Base-by-base conservation (phyloP, 2,113 vertebrate genomes). In the Tautogolabrus adspersus region DNA sequence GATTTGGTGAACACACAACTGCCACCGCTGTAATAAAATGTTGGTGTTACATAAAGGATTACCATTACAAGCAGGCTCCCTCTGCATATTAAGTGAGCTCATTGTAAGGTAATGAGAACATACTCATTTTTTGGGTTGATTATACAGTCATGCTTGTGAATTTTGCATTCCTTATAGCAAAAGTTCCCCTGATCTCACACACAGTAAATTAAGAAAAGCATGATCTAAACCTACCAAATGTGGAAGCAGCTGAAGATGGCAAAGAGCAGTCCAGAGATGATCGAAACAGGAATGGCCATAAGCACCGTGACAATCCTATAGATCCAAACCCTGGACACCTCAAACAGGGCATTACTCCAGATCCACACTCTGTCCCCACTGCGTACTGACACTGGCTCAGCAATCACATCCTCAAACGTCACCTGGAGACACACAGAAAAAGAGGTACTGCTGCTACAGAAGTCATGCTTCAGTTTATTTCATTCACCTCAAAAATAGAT, bases 331-430 rank as follows among this genome's bases (percentile, higher is more conserved):
- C 90, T 87, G 26, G 89, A 91, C 49, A 95, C 93, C 79, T 95
- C 94, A 22, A 95, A 95, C 77, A 95, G 80, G n/a, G 94, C 93
- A 13, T 94, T 61, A 69, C 94, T 95, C 94, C 94, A 95, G 76
- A 95, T 90, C 94, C 94, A 95, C 19, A 95, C 86, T 68, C 92
- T 86, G 84, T 95, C 95, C 8, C 93, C 91, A 15, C 93, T 95
- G 57, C 93, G 93, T 40, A 94, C 87, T 0, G 93, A 92, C 54
- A 84, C 82, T 0, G 95, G 93, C 83, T 95, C 95, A 2, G 93
- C 94, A 6, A 95, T 95, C 70, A 95, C 93, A 60, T 96, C 94
- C 82, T 95, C 94, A 86, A 95, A 96, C 6, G 77, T 88, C 58
- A 95, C 93, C 95, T 95, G 57, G 40, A 66, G 30, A 76, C 30